phyloP scores from a whole-genome alignment of 2,797 vertebrate genomes.

The Sternotherus odoratus region DNA sequence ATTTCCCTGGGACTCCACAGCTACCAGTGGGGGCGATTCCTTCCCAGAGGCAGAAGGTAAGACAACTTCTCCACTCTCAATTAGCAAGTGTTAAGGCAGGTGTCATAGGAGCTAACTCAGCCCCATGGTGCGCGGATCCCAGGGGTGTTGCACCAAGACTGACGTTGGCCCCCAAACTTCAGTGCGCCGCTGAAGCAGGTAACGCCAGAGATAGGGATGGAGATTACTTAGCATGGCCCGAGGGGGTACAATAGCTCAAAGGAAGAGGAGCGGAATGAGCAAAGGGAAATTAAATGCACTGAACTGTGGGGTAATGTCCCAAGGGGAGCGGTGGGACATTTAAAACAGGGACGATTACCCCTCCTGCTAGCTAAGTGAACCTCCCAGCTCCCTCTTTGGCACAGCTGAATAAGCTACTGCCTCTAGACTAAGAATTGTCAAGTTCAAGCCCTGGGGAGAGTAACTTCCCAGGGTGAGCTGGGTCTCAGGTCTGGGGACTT shows the following conservation, averaged over 20 bases:
- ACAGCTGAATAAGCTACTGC: not conserved
- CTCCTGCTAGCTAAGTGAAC: not conserved
- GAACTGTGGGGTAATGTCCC: not conserved
- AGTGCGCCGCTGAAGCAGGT: no score
- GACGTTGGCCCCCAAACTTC: not conserved
- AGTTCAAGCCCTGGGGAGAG: not conserved
- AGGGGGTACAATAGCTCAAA: not conserved
- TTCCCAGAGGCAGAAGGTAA: constrained; percentile 67
- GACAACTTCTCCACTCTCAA: not conserved
- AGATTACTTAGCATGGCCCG: not conserved
- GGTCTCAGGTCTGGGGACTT: not conserved
- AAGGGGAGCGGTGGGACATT: not conserved
- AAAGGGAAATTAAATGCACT: not conserved
- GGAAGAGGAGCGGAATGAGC: not conserved
- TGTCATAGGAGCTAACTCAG: no score
- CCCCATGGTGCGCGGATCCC: not conserved
- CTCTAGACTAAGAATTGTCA: not conserved
- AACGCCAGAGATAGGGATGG: not conserved
- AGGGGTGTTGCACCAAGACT: not conserved
- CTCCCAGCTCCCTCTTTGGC: not conserved
- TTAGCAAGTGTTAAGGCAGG: no score
- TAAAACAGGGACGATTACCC: not conserved
- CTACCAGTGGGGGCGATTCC: not conserved
- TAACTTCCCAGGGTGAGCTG: not conserved
- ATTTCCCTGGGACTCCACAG: not conserved